Percentiles rank a stretch among this genome's conserved stretches.
Conservation (phyloP, 2,888 invertebrate species). For the Troides aeacus region DNA sequence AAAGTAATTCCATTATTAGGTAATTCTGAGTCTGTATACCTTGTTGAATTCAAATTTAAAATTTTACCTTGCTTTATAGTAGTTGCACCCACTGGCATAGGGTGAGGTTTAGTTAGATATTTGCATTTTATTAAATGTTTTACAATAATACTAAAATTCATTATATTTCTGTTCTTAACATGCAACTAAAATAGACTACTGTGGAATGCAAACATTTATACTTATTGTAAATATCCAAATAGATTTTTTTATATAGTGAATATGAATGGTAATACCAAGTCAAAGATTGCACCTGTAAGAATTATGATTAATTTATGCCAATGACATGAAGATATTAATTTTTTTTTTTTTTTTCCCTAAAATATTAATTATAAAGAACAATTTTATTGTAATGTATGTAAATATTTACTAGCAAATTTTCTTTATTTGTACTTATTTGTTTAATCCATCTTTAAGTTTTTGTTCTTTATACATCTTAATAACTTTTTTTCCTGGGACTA, state of each 20-base stretch:
- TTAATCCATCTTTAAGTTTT: constrained; percentile 70
- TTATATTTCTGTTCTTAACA: too few relatives aligned
- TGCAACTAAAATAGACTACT: not conserved
- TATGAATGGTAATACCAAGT: not conserved
- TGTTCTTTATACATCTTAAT: constrained; percentile 87
- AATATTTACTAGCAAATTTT: not conserved
- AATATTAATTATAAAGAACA: not conserved
- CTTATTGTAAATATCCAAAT: not conserved
- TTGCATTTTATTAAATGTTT: too few relatives aligned
- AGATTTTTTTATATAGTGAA: not conserved
- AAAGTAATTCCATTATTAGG: too few relatives aligned
- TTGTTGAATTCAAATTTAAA: too few relatives aligned
- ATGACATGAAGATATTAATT: not conserved
- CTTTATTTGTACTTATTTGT: constrained; percentile 41
- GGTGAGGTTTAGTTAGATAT: too few relatives aligned
- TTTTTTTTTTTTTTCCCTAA: too few relatives aligned
- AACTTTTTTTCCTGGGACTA: constrained; percentile 92
- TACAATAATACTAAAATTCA: too few relatives aligned
- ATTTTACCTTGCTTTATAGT: too few relatives aligned
- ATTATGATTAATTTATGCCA: not conserved
- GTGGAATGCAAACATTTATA: constrained; percentile 2
- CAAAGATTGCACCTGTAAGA: not conserved
- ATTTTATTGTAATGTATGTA: not conserved
- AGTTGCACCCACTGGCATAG: too few relatives aligned
- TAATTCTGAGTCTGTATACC: too few relatives aligned